Conservation (phyloP, 2,888 invertebrate species). For the Onthophagus sagittarius region DNA sequence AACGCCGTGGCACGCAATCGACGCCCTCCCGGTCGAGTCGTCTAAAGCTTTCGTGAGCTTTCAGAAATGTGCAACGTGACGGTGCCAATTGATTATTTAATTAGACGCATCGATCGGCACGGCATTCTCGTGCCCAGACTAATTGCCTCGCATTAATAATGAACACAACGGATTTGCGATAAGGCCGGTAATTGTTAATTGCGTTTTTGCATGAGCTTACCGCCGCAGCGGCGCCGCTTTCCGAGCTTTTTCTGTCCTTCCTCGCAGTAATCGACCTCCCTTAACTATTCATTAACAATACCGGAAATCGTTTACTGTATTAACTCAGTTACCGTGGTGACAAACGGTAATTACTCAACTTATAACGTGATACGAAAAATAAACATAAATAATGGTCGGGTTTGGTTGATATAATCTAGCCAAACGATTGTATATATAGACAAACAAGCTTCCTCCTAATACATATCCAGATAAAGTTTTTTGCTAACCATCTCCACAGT, state of each 20-base stretch:
- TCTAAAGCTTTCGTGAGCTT: not conserved
- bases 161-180: constrained; percentile 51
- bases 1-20: not conserved
- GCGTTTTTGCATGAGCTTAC: constrained; percentile 48
- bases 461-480: no score
- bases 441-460: no score
- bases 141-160: constrained; percentile 51
- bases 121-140: constrained; percentile 45
- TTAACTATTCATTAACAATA: not conserved
- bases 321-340: not conserved
- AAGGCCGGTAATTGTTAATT: constrained; percentile 51
- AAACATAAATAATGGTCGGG: no score
- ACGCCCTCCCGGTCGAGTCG: not conserved
- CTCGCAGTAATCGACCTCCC: not conserved
- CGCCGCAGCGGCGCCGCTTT: not conserved
- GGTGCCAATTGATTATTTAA: constrained; percentile 47
- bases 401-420: no score
- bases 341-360: not conserved
- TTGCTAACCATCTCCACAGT: no score
- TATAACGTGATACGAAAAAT: not conserved
- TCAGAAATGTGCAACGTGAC: not conserved
- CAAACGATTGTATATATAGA: no score
- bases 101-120: constrained; percentile 45
- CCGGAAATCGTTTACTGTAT: not conserved
- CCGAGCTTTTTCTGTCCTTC: not conserved